A percentile compares a stretch with the other conserved stretches of the same genome.
Evolutionary conservation across 2,888 invertebrate genomes (phyloP).

Genomic region (Cyaniris semiargus): DNA sequence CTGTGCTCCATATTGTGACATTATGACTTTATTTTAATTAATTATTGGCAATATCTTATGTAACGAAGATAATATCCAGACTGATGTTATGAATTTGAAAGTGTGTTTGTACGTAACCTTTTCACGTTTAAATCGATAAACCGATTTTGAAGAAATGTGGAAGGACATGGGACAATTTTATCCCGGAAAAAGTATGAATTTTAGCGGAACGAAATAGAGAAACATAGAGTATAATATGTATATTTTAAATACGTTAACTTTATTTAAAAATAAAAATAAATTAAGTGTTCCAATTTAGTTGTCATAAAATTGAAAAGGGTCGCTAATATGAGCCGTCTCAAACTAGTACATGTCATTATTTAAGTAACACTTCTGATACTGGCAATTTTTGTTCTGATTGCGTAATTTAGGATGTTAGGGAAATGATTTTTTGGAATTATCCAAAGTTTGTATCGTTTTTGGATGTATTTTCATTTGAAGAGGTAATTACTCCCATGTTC

Average conservation of each 20-base stretch:
- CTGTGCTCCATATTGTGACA: neutral
- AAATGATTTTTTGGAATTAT: conserved; percentile 11
- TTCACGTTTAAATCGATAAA: no score
- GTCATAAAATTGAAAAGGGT: conserved; percentile 8
- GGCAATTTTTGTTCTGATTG: neutral
- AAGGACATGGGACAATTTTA: no score
- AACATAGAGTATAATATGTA: no score
- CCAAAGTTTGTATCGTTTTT: neutral
- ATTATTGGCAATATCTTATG: conserved; percentile 8
- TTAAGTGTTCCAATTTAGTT: neutral
- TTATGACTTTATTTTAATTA: conserved; percentile 1
- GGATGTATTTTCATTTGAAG: neutral
- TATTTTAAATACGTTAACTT: neutral
- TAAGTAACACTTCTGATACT: neutral
- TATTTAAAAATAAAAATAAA: neutral
- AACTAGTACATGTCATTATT: neutral
- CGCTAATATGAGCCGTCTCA: neutral
- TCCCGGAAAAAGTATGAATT: no score
- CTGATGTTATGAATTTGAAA: neutral
- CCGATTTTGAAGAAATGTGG: no score
- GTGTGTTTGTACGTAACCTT: no score
- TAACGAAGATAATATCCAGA: neutral
- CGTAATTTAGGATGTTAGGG: neutral
- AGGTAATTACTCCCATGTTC: conserved; percentile 5
- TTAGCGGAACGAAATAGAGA: no score